Base-by-base conservation (phyloP, 2,888 invertebrate species). In the Amphiduros pacificus region DNA sequence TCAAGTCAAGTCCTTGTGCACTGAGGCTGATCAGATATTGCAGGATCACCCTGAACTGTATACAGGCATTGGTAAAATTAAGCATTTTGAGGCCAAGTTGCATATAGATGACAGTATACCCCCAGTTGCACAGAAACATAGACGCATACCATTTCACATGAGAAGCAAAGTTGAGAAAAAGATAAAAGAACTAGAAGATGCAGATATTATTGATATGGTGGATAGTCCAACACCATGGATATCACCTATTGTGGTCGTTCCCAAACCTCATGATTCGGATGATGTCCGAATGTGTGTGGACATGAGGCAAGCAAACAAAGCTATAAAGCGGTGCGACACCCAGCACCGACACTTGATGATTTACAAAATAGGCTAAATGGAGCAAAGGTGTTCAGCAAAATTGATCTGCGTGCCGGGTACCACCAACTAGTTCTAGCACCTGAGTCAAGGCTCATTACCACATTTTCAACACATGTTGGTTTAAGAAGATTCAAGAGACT, bases 391-490 rank as follows among this genome's bases (percentile, higher is more conserved):
- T 72, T 68, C 58, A 68, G 68, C 28, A 69, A 69, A 48, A 52
- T 73, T 1, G 71, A 75, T 40, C 61, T 75, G 0, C 54, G 44
- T 20, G 36, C 27, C 2, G 73, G 69, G 17, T 74, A 68, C 55
- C 68, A 73, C 29, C 72, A 74, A 51, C 49, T 73, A 1, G 71
- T 60, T 22, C 58, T 72, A 4, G 57, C 67, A 22, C 27, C 29
- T 32, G 67, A 74, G 14, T 78, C 76, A 0, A 53, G 68, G 61
- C 64, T 57, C 20, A 70, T 72, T 2, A 69, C 69, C 14, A 70
- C 70, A 5, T 73, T 71, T 53, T 55, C 32, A 9, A 71, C 70
- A 1, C 74, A 74, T 53, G 32, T 60, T 1, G 71, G 70, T n/a
- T 60, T 73, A 20, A 64, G 32, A 17, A 41, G 68, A 44, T 71